Conservation (phyloP, 1,140 invertebrate genomes). For the Drosophila rhopaloa region DNA sequence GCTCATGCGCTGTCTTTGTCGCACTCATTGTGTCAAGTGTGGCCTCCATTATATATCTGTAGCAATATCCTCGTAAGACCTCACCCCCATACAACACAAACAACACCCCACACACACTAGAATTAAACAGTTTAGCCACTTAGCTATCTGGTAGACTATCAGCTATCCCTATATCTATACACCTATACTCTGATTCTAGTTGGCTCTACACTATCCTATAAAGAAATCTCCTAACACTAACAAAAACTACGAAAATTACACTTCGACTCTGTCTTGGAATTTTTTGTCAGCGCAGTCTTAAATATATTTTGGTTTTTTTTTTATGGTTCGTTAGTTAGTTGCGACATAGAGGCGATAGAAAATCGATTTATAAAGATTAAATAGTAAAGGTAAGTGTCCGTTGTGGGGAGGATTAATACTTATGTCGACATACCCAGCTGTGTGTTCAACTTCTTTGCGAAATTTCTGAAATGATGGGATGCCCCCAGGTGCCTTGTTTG, state of each 20-base stretch:
- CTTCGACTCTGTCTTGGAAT: slow-evolving; percentile 73
- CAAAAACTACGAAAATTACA: slow-evolving; percentile 48
- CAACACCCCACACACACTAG: slow-evolving; percentile 44
- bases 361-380: slow-evolving; percentile 69
- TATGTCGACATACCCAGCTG: slow-evolving; percentile 52
- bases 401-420: slow-evolving; percentile 59
- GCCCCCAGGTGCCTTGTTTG: slow-evolving; percentile 42
- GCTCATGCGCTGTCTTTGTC: slow-evolving; percentile 21
- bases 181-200: slow-evolving; percentile 17
- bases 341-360: slow-evolving; percentile 68
- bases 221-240: slow-evolving; percentile 59
- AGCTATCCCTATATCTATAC: slow-evolving; percentile 35
- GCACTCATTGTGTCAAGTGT: slow-evolving; percentile 22
- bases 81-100: slow-evolving; percentile 53
- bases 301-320: slow-evolving; percentile 13
- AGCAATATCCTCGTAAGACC: slow-evolving; percentile 26
- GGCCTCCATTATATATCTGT: slow-evolving; percentile 32
- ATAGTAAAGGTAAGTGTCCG: slow-evolving; percentile 67
- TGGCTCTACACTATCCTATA: slow-evolving; percentile 36
- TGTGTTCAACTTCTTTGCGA: slow-evolving; percentile 32
- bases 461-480: slow-evolving; percentile 45
- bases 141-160: slow-evolving; percentile 32
- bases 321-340: slow-evolving; percentile 51
- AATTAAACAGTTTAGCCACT: slow-evolving; percentile 24
- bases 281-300: slow-evolving; percentile 59